phyloP scores from a whole-genome alignment of 2,113 vertebrate species.

The Isichthys henryi region DNA sequence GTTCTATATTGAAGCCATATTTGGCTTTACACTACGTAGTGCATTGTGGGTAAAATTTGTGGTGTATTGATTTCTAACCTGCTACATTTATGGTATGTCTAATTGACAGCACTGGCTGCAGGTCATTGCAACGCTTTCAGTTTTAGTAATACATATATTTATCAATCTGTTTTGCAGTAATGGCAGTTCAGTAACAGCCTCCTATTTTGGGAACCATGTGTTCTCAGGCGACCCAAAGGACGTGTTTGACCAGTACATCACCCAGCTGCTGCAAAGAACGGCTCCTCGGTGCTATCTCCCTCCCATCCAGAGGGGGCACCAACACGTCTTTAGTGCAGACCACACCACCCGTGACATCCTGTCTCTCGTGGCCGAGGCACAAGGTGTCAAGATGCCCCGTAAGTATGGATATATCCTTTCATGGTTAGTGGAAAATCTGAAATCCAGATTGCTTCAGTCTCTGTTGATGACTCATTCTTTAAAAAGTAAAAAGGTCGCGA shows the following conservation, averaged over 20 bases:
- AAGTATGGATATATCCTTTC: slow-evolving; percentile 36
- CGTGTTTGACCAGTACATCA: slow-evolving; percentile 85
- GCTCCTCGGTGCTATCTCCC: slow-evolving; percentile 73
- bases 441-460: background rate
- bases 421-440: background rate
- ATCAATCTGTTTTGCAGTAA: background rate
- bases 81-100: background rate
- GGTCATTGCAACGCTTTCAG: background rate
- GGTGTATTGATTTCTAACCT: background rate
- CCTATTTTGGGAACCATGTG: background rate
- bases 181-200: background rate
- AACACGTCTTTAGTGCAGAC: slow-evolving; percentile 77
- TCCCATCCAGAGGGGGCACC: slow-evolving; percentile 67
- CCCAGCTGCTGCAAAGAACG: slow-evolving; percentile 77
- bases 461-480: background rate
- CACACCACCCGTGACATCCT: slow-evolving; percentile 90
- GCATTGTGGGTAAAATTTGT: background rate
- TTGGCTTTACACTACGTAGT: background rate
- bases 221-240: slow-evolving; percentile 61
- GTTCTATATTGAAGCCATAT: background rate
- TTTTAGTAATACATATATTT: background rate
- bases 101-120: background rate
- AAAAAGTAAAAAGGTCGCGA: background rate
- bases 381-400: slow-evolving; percentile 84
- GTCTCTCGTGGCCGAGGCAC: slow-evolving; percentile 85